phyloP scores from a whole-genome alignment of 2,113 vertebrate genomes.

The Micronycteris hirsuta region DNA sequence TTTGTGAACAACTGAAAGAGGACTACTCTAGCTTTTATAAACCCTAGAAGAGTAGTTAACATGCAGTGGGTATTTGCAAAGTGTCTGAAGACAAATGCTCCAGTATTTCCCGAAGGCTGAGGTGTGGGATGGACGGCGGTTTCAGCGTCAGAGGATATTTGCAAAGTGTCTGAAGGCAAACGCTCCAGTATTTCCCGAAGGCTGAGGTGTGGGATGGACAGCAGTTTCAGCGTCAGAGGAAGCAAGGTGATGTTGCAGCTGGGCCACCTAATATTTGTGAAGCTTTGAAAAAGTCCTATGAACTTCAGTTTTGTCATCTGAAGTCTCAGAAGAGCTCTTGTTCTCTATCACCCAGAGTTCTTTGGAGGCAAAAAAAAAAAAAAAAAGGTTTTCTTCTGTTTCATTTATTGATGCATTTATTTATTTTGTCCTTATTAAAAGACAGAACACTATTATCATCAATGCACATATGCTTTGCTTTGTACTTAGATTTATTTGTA shows the following conservation, averaged over 20 bases:
- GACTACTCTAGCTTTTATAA: not conserved
- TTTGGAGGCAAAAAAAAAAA: not conserved
- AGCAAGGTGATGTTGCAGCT: not conserved
- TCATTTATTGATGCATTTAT: not conserved
- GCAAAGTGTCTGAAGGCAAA: not conserved
- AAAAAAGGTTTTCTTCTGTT: not conserved
- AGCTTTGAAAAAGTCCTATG: not conserved
- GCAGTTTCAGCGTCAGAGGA: not conserved
- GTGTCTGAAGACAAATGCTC: not conserved
- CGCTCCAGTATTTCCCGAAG: not conserved
- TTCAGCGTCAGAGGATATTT: not conserved
- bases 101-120: not conserved
- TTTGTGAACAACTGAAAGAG: not conserved
- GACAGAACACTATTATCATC: not conserved
- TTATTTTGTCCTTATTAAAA: not conserved
- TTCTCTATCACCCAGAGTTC: not conserved
- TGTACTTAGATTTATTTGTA: not conserved
- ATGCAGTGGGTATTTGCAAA: not conserved
- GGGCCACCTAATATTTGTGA: not conserved
- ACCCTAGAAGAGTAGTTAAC: not conserved
- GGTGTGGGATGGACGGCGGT: not conserved
- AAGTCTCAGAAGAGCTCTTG: not conserved
- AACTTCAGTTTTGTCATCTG: not conserved
- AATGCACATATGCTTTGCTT: not conserved
- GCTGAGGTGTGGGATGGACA: not conserved